These are phyloP conservation scores for Proterorhinus semilunaris DNA, from an alignment of 2,113 vertebrate species.

Conservation along the genomic window DNA sequence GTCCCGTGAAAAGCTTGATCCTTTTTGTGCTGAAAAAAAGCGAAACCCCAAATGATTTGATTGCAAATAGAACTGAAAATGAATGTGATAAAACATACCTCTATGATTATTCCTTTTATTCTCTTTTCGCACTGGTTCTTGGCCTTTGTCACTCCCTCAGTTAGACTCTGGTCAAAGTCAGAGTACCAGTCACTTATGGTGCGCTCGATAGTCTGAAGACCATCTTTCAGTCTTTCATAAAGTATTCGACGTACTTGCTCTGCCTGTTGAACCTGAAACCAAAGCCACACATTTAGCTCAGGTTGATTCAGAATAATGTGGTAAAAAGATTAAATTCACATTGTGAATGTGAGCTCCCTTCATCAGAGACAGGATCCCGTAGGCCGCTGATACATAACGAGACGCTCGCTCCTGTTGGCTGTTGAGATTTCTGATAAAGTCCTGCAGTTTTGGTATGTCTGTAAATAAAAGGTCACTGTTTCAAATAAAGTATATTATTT, in stretches of 20 bases:
- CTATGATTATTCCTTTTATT: background rate
- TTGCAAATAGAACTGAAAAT: no score
- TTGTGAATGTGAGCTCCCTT: background rate
- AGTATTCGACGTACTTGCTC: background rate
- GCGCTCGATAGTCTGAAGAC: background rate
- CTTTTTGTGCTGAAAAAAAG: background rate
- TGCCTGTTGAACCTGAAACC: constrained; percentile 20
- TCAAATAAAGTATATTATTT: background rate
- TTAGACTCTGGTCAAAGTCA: constrained; percentile 14
- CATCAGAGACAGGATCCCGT: constrained; percentile 51
- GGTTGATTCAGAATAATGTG: background rate
- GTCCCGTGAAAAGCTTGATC: background rate
- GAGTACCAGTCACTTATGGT: accelerated
- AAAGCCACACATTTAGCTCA: background rate
- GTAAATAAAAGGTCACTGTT: background rate
- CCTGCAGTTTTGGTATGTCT: constrained; percentile 36
- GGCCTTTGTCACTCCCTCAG: constrained; percentile 26
- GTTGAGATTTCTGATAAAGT: constrained; percentile 22
- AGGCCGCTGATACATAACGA: constrained; percentile 40
- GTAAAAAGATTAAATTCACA: constrained; percentile 1
- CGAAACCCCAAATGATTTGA: no score
- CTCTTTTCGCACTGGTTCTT: background rate
- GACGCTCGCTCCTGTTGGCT: constrained; percentile 6
- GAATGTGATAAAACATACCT: background rate
- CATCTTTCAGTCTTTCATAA: accelerated